phyloP scores from a whole-genome alignment of 2,797 vertebrate genomes.

The Galago senegalensis region DNA sequence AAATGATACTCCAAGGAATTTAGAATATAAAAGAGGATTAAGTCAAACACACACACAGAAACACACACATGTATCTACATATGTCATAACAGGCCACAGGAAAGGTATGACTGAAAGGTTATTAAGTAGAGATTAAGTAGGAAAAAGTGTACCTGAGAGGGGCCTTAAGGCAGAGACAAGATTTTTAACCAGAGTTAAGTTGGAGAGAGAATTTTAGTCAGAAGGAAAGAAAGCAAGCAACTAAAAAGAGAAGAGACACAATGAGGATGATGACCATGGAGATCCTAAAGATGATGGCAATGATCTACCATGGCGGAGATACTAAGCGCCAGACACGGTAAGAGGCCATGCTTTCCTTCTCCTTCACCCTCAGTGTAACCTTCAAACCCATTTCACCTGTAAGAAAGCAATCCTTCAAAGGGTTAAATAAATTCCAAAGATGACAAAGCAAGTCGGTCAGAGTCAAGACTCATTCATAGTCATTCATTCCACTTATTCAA shows the following conservation, averaged over 20 bases:
- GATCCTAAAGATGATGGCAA: neutral
- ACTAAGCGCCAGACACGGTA: neutral
- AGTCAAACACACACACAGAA: neutral
- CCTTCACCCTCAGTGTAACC: neutral
- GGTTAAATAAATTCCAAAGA: neutral
- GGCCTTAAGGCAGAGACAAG: neutral
- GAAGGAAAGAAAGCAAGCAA: neutral
- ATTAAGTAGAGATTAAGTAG: neutral
- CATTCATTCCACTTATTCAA: neutral
- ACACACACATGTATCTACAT: neutral
- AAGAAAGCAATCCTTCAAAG: neutral
- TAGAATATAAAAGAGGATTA: neutral
- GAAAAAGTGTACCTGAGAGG: neutral
- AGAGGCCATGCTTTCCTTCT: neutral
- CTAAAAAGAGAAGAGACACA: neutral
- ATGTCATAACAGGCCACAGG: neutral
- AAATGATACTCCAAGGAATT: neutral
- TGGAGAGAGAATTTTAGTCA: neutral
- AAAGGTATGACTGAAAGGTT: constrained; percentile 2
- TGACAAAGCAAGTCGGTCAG: neutral
- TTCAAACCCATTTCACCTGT: neutral
- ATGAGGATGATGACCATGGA: neutral
- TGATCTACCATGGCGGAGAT: neutral
- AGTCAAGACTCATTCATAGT: neutral
- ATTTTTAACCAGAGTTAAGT: constrained; percentile 6